Conservation (phyloP, 2,888 invertebrate genomes). For the Tetragnatha montana region DNA sequence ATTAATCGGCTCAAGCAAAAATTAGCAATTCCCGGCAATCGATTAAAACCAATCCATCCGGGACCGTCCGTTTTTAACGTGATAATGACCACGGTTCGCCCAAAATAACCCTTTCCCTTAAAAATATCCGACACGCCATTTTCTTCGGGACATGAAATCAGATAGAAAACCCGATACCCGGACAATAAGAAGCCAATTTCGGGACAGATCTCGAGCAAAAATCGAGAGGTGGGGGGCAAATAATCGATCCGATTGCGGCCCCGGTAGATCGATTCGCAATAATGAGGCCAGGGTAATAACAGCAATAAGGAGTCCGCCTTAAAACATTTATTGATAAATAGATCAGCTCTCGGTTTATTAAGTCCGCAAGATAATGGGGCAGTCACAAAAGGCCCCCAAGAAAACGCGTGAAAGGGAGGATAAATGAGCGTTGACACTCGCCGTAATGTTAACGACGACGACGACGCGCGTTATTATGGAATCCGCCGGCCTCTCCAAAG, state of each 20-base stretch:
- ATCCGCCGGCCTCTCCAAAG: conserved; percentile 42
- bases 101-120: conserved; percentile 26
- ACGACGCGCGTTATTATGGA: conserved; percentile 3
- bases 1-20: conserved; percentile 37
- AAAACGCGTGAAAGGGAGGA: conserved; percentile 41
- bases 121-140: conserved; percentile 35
- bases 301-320: conserved; percentile 60
- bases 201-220: conserved; percentile 14
- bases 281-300: conserved; percentile 33
- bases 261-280: conserved; percentile 32
- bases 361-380: conserved; percentile 58
- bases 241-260: conserved; percentile 55
- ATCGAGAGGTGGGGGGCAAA: conserved; percentile 49
- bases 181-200: conserved; percentile 57
- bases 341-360: conserved; percentile 66
- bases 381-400: conserved; percentile 58
- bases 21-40: conserved; percentile 25
- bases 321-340: conserved; percentile 69
- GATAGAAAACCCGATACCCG: conserved; percentile 63
- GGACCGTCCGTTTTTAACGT: conserved; percentile 36
- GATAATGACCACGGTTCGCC: conserved; percentile 10
- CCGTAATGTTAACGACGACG: conserved; percentile 67
- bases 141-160: conserved; percentile 40
- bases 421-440: conserved; percentile 56
- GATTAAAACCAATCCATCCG: conserved; percentile 46